Evolutionary conservation across 2,888 invertebrate species (phyloP).

Genomic region (Brachylomia viminalis): DNA sequence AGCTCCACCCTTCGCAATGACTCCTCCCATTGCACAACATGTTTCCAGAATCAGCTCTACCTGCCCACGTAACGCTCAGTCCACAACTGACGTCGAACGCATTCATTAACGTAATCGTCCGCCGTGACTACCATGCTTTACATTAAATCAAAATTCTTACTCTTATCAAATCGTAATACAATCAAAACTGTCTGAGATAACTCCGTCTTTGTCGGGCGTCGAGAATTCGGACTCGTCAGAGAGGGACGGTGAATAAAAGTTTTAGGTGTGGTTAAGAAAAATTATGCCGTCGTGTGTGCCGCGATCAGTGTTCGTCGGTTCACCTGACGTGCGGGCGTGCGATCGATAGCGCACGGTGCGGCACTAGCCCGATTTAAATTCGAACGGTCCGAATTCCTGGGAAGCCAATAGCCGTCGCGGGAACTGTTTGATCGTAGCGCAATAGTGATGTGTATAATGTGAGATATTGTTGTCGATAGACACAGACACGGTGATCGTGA

Average conservation of each 20-base stretch:
- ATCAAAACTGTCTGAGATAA: conserved; percentile 75
- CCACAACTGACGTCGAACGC: conserved; percentile 75
- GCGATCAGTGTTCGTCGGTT: conserved; percentile 84
- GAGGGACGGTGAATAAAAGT: conserved; percentile 78
- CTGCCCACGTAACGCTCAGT: conserved; percentile 80
- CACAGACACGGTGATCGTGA: conserved; percentile 81
- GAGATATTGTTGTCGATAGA: conserved; percentile 81
- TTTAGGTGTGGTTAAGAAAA: conserved; percentile 85
- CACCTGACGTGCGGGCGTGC: conserved; percentile 85
- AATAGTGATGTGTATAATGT: conserved; percentile 87
- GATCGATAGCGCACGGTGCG: conserved; percentile 77
- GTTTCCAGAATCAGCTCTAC: conserved; percentile 74
- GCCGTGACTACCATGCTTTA: conserved; percentile 72
- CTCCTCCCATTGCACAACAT: conserved; percentile 88
- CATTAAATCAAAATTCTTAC: conserved; percentile 77
- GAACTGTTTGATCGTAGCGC: conserved; percentile 63
- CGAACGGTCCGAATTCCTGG: conserved; percentile 76
- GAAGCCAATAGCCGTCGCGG: conserved; percentile 73
- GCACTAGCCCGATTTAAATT: conserved; percentile 75
- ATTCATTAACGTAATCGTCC: conserved; percentile 71
- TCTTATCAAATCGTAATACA: conserved; percentile 81
- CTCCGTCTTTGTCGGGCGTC: conserved; percentile 75
- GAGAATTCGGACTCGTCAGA: conserved; percentile 69
- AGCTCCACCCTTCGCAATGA: conserved; percentile 70
- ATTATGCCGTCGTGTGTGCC: conserved; percentile 75